Evolutionary conservation across 2,888 invertebrate genomes (phyloP).

Genomic region (Diaperis boleti): DNA sequence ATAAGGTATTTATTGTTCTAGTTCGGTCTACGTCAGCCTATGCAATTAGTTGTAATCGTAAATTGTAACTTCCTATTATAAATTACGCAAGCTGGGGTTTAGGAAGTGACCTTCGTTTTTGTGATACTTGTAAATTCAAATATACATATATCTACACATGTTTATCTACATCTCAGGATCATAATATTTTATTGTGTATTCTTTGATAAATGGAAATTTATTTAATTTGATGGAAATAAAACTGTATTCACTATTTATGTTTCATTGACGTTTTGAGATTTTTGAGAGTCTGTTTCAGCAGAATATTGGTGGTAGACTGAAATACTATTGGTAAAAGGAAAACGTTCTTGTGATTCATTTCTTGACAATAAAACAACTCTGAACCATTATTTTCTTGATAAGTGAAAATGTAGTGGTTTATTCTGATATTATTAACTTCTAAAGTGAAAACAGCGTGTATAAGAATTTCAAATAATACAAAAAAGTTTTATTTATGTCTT

Average conservation of each 20-base stretch:
- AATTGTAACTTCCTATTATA: constrained; percentile 15
- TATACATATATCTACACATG: constrained; percentile 17
- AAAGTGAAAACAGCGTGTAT: no score
- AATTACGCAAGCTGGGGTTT: constrained; percentile 11
- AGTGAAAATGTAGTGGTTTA: no score
- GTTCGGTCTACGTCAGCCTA: background rate
- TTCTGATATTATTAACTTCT: no score
- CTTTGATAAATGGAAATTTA: constrained; percentile 25
- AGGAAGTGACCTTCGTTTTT: constrained; percentile 33
- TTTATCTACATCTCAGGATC: constrained; percentile 24
- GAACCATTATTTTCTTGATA: no score
- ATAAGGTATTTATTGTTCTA: background rate
- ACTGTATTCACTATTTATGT: background rate
- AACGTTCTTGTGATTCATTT: no score
- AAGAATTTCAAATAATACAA: no score
- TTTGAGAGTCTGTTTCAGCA: no score
- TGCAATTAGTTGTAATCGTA: background rate
- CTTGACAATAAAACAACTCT: no score
- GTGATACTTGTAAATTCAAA: constrained; percentile 23
- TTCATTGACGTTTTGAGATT: background rate
- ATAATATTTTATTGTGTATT: constrained; percentile 27
- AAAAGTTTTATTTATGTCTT: no score
- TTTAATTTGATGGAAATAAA: constrained; percentile 8
- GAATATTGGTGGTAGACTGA: background rate
- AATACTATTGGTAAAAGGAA: no score